A percentile compares a stretch with the other conserved stretches of the same genome.
Conservation (phyloP, 2,888 invertebrate genomes). For the Diarsia mendica region DNA sequence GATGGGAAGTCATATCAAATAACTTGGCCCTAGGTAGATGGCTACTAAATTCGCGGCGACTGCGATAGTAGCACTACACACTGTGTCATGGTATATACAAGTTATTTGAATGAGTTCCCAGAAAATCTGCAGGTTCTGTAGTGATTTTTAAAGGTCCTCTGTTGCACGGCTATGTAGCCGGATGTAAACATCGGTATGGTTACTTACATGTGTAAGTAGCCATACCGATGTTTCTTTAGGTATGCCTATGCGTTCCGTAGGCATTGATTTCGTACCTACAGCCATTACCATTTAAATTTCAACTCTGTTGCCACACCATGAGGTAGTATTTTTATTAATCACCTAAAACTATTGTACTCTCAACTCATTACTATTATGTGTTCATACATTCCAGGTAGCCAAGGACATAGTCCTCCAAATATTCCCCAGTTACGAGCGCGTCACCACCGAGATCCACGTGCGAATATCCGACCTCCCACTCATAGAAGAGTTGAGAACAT, state of each 20-base stretch:
- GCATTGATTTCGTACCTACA: neutral
- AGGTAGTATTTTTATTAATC: neutral
- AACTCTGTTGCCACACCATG: neutral
- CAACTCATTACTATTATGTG: neutral
- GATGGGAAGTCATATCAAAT: neutral
- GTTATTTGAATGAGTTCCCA: neutral
- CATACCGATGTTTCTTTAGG: neutral
- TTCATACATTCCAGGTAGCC: slow-evolving; percentile 88
- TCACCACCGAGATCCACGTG: slow-evolving; percentile 98
- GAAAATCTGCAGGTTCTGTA: neutral
- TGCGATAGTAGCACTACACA: too few species aligned
- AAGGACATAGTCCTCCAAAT: slow-evolving; percentile 97
- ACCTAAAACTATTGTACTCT: neutral
- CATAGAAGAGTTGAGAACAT: slow-evolving; percentile 98
- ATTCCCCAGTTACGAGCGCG: slow-evolving; percentile 98
- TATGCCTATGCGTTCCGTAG: neutral
- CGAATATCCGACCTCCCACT: slow-evolving; percentile 98
- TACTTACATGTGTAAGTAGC: neutral
- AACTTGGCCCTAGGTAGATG: neutral
- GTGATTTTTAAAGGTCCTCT: neutral
- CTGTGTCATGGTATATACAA: neutral
- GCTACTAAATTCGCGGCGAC: neutral
- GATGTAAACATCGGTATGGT: too few species aligned
- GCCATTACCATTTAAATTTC: neutral
- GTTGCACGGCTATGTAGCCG: neutral